Conservation (phyloP, 1,140 invertebrate species). For the Lepidurus packardi region DNA sequence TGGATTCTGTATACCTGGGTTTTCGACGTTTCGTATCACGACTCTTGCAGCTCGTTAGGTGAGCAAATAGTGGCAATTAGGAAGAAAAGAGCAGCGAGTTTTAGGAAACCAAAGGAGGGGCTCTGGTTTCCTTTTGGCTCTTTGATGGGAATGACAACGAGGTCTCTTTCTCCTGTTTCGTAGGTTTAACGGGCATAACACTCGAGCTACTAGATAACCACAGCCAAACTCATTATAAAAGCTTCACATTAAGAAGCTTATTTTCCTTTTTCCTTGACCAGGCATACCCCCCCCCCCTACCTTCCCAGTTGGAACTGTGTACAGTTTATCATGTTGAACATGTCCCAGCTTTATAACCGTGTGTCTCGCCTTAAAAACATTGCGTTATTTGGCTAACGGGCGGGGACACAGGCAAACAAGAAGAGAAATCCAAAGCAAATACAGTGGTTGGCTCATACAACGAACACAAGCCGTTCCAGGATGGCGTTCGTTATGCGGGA, state of each 20-base stretch:
- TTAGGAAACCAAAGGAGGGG: not conserved
- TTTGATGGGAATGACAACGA: constrained; percentile 1
- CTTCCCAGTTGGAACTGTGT: no score
- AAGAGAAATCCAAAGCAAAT: not conserved
- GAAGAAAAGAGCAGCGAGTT: not conserved
- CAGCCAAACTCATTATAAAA: no score
- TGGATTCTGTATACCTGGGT: not conserved
- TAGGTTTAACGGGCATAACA: no score
- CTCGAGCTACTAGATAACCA: no score
- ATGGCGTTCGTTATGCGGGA: no score
- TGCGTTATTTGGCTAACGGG: not conserved
- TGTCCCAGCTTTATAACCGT: no score
- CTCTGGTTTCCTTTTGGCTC: not conserved
- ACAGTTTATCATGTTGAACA: no score
- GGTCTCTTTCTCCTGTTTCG: not conserved
- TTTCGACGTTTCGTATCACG: not conserved
- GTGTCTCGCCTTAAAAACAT: no score
- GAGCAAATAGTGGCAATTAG: constrained; percentile 21
- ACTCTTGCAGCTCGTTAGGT: not conserved
- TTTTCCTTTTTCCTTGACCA: no score
- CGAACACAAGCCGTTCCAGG: not conserved
- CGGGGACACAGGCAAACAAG: not conserved
- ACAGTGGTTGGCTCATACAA: not conserved
- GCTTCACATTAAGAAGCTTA: no score
- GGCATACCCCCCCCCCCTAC: no score